Evolutionary conservation across 2,113 vertebrate genomes (phyloP).

Genomic region (Notechis scutatus): DNA sequence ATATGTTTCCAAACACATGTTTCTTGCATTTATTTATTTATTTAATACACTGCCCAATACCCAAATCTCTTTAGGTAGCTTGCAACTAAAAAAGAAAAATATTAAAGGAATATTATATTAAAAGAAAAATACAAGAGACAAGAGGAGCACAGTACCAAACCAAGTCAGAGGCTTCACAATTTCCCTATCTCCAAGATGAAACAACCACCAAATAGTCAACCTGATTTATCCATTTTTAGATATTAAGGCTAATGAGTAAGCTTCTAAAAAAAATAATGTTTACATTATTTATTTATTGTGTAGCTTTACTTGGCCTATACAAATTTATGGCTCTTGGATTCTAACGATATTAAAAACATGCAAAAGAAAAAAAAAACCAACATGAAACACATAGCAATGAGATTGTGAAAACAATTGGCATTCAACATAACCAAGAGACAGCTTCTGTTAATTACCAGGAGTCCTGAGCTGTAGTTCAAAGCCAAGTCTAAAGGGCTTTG

Average conservation of each 20-base stretch:
- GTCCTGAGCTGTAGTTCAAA: background rate
- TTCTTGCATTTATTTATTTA: background rate
- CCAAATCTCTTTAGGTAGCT: background rate
- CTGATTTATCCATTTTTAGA: background rate
- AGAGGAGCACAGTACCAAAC: background rate
- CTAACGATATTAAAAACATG: background rate
- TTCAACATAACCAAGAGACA: background rate
- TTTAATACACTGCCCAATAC: background rate
- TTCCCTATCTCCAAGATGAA: background rate
- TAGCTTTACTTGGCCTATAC: background rate
- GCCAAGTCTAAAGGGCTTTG: background rate
- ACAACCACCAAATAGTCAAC: background rate
- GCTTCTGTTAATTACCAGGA: background rate
- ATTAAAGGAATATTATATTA: background rate
- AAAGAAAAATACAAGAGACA: background rate
- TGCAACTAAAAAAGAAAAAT: background rate
- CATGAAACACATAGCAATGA: background rate
- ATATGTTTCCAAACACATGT: background rate
- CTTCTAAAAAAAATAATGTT: no score
- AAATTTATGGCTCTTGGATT: background rate
- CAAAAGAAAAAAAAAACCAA: background rate
- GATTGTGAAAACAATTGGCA: background rate
- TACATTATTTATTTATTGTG: background rate
- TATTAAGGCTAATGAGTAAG: background rate
- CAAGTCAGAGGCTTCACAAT: background rate